A percentile compares a stretch with the other conserved stretches of the same genome.
phyloP scores from a whole-genome alignment of 1,140 invertebrate species.

The Drosophila sp. region DNA sequence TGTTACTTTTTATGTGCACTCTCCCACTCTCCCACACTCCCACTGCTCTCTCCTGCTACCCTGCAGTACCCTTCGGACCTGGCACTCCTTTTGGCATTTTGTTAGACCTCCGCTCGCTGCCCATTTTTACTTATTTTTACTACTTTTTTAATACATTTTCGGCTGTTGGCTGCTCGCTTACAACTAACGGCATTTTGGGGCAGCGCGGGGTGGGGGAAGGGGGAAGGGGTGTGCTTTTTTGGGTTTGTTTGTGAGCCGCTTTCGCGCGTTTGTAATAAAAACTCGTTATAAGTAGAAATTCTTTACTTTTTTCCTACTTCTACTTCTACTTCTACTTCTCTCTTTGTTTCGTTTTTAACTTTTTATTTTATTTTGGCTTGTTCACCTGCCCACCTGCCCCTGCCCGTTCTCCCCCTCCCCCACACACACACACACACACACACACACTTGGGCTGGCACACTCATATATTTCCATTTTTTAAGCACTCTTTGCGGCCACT shows the following conservation, averaged over 20 bases:
- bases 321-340: neutral
- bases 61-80: constrained; percentile 40
- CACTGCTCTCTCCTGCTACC: constrained; percentile 17
- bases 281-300: constrained; percentile 83
- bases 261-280: constrained; percentile 81
- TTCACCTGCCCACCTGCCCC: constrained; percentile 39
- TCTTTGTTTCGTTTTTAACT: neutral
- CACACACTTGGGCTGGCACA: constrained; percentile 28
- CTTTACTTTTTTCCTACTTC: constrained; percentile 42
- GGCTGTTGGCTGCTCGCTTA: constrained; percentile 31
- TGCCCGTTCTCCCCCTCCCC: neutral
- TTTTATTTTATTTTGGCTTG: constrained; percentile 47
- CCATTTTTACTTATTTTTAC: constrained; percentile 64
- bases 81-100: constrained; percentile 58
- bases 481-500: constrained; percentile 80
- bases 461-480: constrained; percentile 72
- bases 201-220: neutral
- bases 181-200: constrained; percentile 24
- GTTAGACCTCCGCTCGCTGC: constrained; percentile 33
- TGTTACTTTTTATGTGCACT: constrained; percentile 81
- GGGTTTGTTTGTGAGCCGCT: constrained; percentile 58
- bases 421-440: too few species aligned
- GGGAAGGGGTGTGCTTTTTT: constrained; percentile 23
- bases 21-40: constrained; percentile 10
- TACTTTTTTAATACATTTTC: constrained; percentile 75